These are phyloP conservation scores for Epistrophella euchroma DNA, from an alignment of 2,888 invertebrate genomes.

Conservation along the genomic window DNA sequence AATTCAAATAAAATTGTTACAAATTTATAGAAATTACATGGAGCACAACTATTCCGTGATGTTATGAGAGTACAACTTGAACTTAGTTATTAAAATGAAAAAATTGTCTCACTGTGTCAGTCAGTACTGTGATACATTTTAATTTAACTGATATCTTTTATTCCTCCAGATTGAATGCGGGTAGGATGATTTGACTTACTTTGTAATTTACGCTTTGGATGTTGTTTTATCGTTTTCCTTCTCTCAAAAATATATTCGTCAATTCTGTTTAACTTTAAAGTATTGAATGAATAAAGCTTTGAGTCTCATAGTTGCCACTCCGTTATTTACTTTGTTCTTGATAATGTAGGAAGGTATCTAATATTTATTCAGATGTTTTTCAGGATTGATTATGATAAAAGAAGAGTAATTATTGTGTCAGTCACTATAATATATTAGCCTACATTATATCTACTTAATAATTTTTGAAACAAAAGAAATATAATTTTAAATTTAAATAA, in stretches of 20 bases:
- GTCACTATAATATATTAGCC: not conserved
- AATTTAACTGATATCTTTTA: constrained; percentile 30
- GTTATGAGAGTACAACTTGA: not conserved
- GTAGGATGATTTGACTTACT: constrained; percentile 33
- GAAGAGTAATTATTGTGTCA: not conserved
- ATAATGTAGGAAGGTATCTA: not conserved
- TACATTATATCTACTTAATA: no score
- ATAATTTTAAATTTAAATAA: no score
- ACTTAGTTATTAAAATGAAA: constrained; percentile 9
- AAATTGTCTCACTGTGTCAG: constrained; percentile 21
- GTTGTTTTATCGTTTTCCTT: constrained; percentile 25
- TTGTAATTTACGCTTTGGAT: constrained; percentile 29
- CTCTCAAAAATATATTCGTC: not conserved
- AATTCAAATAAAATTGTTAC: not conserved
- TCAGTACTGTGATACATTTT: constrained; percentile 7
- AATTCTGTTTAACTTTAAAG: not conserved
- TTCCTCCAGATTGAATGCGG: constrained; percentile 8
- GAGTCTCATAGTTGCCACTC: not conserved
- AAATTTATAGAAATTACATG: not conserved
- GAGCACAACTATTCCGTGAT: constrained; percentile 1
- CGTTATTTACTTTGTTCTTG: not conserved
- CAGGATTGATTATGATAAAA: not conserved
- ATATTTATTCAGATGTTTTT: constrained; percentile 3
- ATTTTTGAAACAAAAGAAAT: no score
- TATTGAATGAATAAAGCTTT: constrained; percentile 40